Percentiles rank a stretch among this genome's conserved stretches.
phyloP scores from a whole-genome alignment of 2,113 vertebrate species.

The Notechis scutatus region DNA sequence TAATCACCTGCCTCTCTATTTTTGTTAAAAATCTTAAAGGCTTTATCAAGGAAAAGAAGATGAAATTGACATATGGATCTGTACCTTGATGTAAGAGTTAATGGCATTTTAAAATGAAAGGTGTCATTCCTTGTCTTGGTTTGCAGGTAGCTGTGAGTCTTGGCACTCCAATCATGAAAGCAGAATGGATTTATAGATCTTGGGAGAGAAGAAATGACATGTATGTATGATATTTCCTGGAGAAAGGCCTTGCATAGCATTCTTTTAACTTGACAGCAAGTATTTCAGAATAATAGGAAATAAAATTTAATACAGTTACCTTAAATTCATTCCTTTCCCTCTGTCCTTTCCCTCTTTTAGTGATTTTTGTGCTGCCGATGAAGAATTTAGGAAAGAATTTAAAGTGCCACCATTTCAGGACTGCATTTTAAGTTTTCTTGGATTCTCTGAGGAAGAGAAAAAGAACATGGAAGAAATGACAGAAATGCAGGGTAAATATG shows the following conservation, averaged over 20 bases:
- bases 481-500: constrained; percentile 85
- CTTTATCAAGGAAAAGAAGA: not conserved
- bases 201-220: constrained; percentile 89
- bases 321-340: not conserved
- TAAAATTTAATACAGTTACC: not conserved
- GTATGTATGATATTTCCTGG: constrained; percentile 68
- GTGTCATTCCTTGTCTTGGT: constrained; percentile 7
- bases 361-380: constrained; percentile 81
- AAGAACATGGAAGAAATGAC: constrained; percentile 96
- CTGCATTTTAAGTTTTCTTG: constrained; percentile 90
- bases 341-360: constrained; percentile 56
- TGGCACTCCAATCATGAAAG: constrained; percentile 91
- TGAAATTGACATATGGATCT: not conserved
- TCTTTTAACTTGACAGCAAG: not conserved
- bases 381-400: constrained; percentile 86
- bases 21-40: not conserved
- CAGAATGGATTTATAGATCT: constrained; percentile 89
- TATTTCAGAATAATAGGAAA: not conserved
- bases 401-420: constrained; percentile 97
- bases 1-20: not conserved
- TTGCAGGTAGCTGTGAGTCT: constrained; percentile 91
- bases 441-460: constrained; percentile 93
- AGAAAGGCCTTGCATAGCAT: not conserved
- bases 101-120: not conserved
- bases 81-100: not conserved